phyloP scores from a whole-genome alignment of 2,888 invertebrate species.

The Eupsilia transversa region DNA sequence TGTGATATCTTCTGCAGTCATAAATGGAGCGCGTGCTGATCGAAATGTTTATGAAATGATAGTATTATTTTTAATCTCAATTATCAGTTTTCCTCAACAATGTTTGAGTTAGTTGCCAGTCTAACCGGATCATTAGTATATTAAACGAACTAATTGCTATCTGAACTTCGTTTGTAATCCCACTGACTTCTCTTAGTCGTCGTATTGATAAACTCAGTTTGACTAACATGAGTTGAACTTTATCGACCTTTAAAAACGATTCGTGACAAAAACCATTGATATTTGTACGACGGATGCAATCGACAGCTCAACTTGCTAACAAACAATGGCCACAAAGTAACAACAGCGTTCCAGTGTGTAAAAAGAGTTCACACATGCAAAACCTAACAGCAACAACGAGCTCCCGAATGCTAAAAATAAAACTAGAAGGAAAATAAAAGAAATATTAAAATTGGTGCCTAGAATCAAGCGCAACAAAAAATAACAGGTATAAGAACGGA shows the following conservation, averaged over 20 bases:
- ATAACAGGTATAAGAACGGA: slow-evolving; percentile 41
- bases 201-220: not conserved
- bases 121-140: not conserved
- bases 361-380: slow-evolving; percentile 45
- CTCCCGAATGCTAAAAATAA: slow-evolving; percentile 14
- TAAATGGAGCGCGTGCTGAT: too few relatives aligned
- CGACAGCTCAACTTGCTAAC: slow-evolving; percentile 41
- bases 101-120: not conserved
- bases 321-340: slow-evolving; percentile 45
- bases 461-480: slow-evolving; percentile 42
- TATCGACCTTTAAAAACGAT: slow-evolving; percentile 12
- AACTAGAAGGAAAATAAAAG: slow-evolving; percentile 20
- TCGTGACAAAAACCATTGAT: slow-evolving; percentile 21
- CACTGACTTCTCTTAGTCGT: not conserved
- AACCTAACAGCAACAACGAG: slow-evolving; percentile 23
- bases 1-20: too few relatives aligned
- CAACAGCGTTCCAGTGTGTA: slow-evolving; percentile 30
- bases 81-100: not conserved
- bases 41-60: not conserved
- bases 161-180: not conserved
- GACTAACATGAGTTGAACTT: not conserved
- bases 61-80: slow-evolving; percentile 1
- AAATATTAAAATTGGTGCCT: slow-evolving; percentile 21
- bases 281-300: slow-evolving; percentile 25
- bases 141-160: not conserved